Evolutionary conservation across 2,888 invertebrate genomes (phyloP).

Genomic region (Herminia tarsipennalis): DNA sequence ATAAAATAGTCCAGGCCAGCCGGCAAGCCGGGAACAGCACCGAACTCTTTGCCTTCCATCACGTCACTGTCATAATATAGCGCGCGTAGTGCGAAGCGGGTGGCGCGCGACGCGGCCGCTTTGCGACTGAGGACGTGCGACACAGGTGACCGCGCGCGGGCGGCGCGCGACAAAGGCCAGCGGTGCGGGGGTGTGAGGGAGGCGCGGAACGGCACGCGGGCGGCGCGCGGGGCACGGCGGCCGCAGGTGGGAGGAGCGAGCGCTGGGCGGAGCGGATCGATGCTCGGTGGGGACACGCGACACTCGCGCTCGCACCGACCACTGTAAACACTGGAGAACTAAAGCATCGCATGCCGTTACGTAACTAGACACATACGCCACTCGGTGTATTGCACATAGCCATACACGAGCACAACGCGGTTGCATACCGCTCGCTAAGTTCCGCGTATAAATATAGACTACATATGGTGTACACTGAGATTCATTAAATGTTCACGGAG

Average conservation of each 20-base stretch:
- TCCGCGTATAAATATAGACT: conserved; percentile 41
- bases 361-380: conserved; percentile 61
- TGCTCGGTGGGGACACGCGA: conserved; percentile 82
- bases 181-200: conserved; percentile 70
- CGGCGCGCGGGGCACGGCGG: conserved; percentile 47
- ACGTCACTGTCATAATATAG: conserved; percentile 79
- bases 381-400: conserved; percentile 37
- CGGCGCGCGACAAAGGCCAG: conserved; percentile 76
- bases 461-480: conserved; percentile 19
- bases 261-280: conserved; percentile 85
- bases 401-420: conserved; percentile 34
- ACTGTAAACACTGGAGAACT: conserved; percentile 74
- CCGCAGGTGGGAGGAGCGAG: conserved; percentile 79
- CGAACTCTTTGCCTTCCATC: conserved; percentile 83
- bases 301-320: conserved; percentile 71
- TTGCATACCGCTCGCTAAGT: conserved; percentile 34
- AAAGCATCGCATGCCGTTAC: conserved; percentile 69
- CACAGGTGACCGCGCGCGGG: conserved; percentile 85
- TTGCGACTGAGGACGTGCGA: conserved; percentile 85
- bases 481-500: conserved; percentile 12
- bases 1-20: conserved; percentile 83
- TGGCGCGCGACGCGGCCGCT: conserved; percentile 87
- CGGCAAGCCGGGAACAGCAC: conserved; percentile 79
- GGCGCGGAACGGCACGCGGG: conserved; percentile 44
- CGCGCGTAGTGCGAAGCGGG: conserved; percentile 74